phyloP scores from a whole-genome alignment of 2,113 vertebrate genomes.

The Megaleporinus macrocephalus region DNA sequence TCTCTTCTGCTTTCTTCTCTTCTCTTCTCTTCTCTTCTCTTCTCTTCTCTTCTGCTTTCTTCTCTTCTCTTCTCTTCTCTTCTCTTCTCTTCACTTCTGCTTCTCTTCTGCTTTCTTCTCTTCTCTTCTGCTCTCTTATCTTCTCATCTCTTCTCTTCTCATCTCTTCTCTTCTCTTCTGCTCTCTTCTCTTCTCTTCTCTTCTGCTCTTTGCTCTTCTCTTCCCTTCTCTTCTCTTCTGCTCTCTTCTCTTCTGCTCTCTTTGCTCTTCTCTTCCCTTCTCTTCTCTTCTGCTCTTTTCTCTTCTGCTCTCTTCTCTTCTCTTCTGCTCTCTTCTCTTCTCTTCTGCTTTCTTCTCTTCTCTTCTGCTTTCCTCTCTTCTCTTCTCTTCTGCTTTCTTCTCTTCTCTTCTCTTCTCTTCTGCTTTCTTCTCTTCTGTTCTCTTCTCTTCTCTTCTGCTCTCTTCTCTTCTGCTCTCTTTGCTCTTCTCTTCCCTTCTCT shows the following conservation, averaged over 20 bases:
- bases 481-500: too few species aligned
- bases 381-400: conserved; percentile 46
- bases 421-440: not conserved
- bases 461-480: not conserved
- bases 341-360: too few species aligned
- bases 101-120: not conserved
- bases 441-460: not conserved
- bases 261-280: too few species aligned
- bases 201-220: conserved; percentile 27
- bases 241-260: too few species aligned
- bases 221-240: too few species aligned
- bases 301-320: too few species aligned
- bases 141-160: not conserved
- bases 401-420: conserved; percentile 36
- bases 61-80: conserved; percentile 25
- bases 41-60: not conserved
- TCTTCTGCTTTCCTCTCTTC: too few species aligned
- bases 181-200: conserved; percentile 51
- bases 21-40: too few species aligned
- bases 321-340: too few species aligned
- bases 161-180: not conserved
- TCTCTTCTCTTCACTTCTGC: too few species aligned
- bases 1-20: conserved; percentile 50
- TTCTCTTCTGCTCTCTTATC: not conserved
- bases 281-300: too few species aligned